phyloP scores from a whole-genome alignment of 1,140 invertebrate species.

The Dreissena polymorpha region DNA sequence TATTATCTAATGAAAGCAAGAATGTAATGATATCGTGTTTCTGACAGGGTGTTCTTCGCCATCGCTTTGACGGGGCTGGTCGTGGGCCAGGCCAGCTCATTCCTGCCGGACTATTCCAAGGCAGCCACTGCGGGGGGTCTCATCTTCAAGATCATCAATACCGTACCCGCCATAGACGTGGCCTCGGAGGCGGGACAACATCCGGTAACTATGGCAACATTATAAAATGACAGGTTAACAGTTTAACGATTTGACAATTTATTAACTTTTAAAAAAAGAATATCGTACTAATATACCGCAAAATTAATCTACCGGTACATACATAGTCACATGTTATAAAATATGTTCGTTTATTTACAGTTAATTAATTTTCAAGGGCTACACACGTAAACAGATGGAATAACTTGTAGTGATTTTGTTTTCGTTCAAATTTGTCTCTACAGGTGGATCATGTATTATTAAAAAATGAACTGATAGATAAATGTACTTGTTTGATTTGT shows the following conservation, averaged over 20 bases:
- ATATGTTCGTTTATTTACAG: too few relatives aligned
- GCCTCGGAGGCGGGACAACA: conserved; percentile 74
- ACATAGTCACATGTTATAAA: too few relatives aligned
- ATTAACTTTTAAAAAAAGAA: background rate
- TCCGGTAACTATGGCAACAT: conserved; percentile 57
- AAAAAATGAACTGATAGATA: too few relatives aligned
- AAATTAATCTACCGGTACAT: too few relatives aligned
- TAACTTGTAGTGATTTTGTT: too few relatives aligned
- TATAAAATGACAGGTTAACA: background rate
- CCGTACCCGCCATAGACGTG: conserved; percentile 78
- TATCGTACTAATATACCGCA: too few relatives aligned
- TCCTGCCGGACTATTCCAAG: conserved; percentile 81
- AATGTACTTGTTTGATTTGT: too few relatives aligned
- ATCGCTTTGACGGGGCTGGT: conserved; percentile 69
- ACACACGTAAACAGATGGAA: too few relatives aligned
- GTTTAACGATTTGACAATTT: background rate
- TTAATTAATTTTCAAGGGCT: background rate
- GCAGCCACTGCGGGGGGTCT: conserved; percentile 78
- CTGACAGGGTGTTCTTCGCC: conserved; percentile 71
- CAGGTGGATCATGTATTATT: too few relatives aligned
- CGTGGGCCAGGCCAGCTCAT: conserved; percentile 79
- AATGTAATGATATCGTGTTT: too few relatives aligned
- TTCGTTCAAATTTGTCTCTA: too few relatives aligned
- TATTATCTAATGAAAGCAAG: too few relatives aligned
- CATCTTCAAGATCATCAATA: conserved; percentile 79